phyloP scores from a whole-genome alignment of 2,113 vertebrate genomes.

The Apaloderma vittatum region DNA sequence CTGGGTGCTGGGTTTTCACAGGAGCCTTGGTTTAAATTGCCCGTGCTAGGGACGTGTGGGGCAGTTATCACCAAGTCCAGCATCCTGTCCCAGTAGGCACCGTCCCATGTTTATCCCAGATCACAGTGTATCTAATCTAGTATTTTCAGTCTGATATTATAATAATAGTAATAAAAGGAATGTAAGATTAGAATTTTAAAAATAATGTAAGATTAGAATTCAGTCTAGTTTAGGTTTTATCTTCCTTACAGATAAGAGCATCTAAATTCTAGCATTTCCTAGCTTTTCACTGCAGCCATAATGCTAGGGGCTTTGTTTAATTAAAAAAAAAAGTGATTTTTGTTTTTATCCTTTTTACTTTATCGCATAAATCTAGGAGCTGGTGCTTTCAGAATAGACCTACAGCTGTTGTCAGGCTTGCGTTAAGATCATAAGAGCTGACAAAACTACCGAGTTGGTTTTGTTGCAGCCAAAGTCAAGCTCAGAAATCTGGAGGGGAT shows the following conservation, averaged over 20 bases:
- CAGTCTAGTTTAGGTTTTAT: background rate
- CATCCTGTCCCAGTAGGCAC: background rate
- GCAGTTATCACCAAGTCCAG: background rate
- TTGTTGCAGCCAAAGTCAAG: background rate
- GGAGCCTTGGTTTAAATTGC: background rate
- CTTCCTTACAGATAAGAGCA: background rate
- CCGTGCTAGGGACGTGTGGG: background rate
- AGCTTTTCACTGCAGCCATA: background rate
- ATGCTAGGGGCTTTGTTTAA: background rate
- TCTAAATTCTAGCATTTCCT: background rate
- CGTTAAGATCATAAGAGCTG: background rate
- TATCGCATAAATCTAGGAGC: background rate
- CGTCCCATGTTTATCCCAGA: background rate
- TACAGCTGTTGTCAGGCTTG: background rate
- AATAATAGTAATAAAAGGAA: background rate
- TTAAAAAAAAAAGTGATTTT: background rate
- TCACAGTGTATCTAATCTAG: background rate
- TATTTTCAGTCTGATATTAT: background rate
- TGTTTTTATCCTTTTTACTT: background rate
- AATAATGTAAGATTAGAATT: background rate
- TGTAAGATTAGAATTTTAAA: background rate
- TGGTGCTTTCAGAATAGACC: background rate
- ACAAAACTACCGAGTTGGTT: background rate
- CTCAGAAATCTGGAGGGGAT: constrained; percentile 9
- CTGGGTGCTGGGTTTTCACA: background rate